Conservation (phyloP, 1,140 invertebrate genomes). For the Saccostrea glomerata region DNA sequence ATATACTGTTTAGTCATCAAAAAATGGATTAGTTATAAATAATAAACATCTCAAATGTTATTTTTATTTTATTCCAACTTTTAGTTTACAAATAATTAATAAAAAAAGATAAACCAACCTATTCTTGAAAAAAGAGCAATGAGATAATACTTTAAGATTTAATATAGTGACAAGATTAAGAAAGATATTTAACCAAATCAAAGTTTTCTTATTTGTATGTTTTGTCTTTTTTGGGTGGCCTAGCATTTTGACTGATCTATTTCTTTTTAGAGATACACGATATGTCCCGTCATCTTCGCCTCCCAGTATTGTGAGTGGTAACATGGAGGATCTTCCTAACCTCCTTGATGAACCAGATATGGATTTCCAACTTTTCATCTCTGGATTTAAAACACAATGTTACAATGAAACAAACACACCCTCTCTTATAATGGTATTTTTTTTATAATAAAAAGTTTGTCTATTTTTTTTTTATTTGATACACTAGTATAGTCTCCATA, state of each 20-base stretch:
- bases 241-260: background rate
- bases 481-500: too few relatives aligned
- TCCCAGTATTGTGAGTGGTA: background rate
- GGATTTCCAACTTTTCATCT: background rate
- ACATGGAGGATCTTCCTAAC: background rate
- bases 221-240: too few relatives aligned
- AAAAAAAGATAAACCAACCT: too few relatives aligned
- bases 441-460: background rate
- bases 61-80: background rate
- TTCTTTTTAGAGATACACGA: background rate
- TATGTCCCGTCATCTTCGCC: background rate
- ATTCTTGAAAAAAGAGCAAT: too few relatives aligned
- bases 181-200: too few relatives aligned
- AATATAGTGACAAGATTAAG: too few relatives aligned
- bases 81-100: too few relatives aligned
- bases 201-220: too few relatives aligned
- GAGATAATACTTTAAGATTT: too few relatives aligned
- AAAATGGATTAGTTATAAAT: background rate
- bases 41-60: background rate
- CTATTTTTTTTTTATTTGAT: too few relatives aligned
- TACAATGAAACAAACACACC: background rate
- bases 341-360: background rate
- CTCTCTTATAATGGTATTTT: background rate
- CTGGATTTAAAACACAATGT: slow-evolving; percentile 6
- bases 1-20: background rate